phyloP scores from a whole-genome alignment of 1,140 invertebrate genomes.

The Aphaenogaster ashmeadi region DNA sequence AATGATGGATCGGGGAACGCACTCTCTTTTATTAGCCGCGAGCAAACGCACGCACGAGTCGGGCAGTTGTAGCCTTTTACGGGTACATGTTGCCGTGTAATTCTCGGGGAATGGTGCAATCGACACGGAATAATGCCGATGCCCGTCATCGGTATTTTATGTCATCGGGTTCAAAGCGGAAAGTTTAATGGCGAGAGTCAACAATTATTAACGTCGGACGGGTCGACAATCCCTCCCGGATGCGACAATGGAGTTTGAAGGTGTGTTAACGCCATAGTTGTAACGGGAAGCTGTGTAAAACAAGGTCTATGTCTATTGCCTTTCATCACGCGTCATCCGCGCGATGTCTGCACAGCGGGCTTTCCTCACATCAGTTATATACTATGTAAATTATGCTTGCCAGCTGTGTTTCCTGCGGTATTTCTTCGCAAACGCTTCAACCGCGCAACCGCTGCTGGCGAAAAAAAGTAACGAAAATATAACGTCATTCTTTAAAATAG shows the following conservation, averaged over 20 bases:
- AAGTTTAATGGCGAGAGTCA: conserved; percentile 24
- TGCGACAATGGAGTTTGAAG: background rate
- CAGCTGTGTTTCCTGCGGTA: background rate
- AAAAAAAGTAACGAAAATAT: conserved; percentile 13
- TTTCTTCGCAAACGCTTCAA: background rate
- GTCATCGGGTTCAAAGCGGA: conserved; percentile 24
- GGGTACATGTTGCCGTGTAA: background rate
- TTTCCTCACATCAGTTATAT: conserved; percentile 31
- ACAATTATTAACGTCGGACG: conserved; percentile 30
- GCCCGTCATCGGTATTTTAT: background rate
- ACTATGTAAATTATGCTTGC: conserved; percentile 50
- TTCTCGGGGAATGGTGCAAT: conserved; percentile 22
- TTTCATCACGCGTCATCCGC: conserved; percentile 29
- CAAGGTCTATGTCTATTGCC: conserved; percentile 1
- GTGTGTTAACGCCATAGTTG: background rate
- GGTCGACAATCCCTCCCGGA: background rate
- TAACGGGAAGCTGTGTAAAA: conserved; percentile 18
- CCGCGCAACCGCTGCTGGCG: background rate
- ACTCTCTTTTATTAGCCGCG: conserved; percentile 72
- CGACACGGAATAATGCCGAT: conserved; percentile 9
- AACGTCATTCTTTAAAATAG: conserved; percentile 1
- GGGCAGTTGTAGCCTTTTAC: background rate
- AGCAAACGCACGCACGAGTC: conserved; percentile 44
- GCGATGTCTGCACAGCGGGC: background rate
- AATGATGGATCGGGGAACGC: conserved; percentile 74